Base-by-base conservation (phyloP, 2,113 vertebrate species). In the Haplochromis vanheusdeni region DNA sequence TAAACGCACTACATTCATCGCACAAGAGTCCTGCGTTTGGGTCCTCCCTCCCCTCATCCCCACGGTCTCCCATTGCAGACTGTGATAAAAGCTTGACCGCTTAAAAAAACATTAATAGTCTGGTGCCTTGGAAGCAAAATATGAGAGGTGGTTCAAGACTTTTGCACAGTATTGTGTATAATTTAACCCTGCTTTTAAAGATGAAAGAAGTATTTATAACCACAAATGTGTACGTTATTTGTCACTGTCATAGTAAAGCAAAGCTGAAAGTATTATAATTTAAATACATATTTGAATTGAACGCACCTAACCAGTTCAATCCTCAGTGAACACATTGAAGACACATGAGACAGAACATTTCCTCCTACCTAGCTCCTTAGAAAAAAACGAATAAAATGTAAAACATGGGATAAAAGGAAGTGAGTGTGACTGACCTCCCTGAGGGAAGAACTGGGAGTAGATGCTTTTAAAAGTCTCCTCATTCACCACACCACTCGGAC, bases 391-490 rank as follows among this genome's bases (percentile, higher is more conserved):
- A 19, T n/a, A 49, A 31, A 13, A 49, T 51, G 26, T 28, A 51
- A 77, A 77, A 19, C 45, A 49, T 1, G 19, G 2, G 31, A 17
- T 14, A 52, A 52, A 21, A 52, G 4, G 7, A 49, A 19, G 1
- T 68, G 40, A 45, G 14, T 19, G 6, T 26, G 14, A 90, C 97
- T 96, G 89, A 99, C 98, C 98, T 97, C 98, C 98, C 88, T 98
- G 97, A 33, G 98, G 98, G 91, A 99, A 99, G 95, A 99, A 99
- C 94, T 98, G 97, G 28, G 98, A 97, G 92, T 99, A 99, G 85
- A 99, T 99, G 92, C 95, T 96, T 95, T 98, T 98, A 95, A 99
- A 99, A n/a, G 97, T 97, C 54, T 99, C 98, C 91, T 99, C 98
- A 1, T 97, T 97, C 92, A 99, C 98, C n/a, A 97, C 96, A 55